Conservation (phyloP, 2,888 invertebrate genomes). For the Drosophila antonietae region DNA sequence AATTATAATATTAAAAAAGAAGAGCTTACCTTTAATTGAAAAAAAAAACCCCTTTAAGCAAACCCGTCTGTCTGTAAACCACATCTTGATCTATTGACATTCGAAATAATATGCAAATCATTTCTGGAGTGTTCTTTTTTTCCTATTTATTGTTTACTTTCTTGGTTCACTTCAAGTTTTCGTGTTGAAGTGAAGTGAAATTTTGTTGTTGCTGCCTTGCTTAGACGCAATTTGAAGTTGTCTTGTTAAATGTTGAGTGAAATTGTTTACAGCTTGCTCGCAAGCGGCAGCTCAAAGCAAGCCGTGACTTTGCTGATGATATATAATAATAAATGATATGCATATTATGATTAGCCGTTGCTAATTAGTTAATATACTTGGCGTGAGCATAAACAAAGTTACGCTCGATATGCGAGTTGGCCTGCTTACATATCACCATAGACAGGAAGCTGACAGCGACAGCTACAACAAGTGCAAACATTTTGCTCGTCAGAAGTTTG, state of each 20-base stretch:
- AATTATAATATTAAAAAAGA: not conserved
- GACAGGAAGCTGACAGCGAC: conserved; percentile 59
- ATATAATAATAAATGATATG: conserved; percentile 23
- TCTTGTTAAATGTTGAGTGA: conserved; percentile 31
- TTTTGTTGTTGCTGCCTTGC: conserved; percentile 11
- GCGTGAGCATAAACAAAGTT: conserved; percentile 25
- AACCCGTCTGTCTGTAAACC: not conserved
- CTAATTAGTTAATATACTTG: conserved; percentile 33
- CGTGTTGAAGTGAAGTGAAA: conserved; percentile 38
- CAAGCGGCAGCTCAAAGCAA: conserved; percentile 4
- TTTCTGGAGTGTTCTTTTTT: conserved; percentile 10
- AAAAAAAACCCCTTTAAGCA: not conserved
- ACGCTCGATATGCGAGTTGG: conserved; percentile 16
- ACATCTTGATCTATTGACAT: not conserved
- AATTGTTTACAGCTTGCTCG: conserved; percentile 27
- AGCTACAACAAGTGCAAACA: conserved; percentile 11
- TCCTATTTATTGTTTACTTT: not conserved
- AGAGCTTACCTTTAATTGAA: no score
- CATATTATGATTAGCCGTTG: conserved; percentile 30
- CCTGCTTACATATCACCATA: conserved; percentile 43
- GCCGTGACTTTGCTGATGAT: not conserved
- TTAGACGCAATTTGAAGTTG: conserved; percentile 20
- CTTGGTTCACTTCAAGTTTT: conserved; percentile 3
- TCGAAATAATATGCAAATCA: conserved; percentile 27
- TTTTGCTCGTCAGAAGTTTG: conserved; percentile 51